Evolutionary conservation across 2,888 invertebrate genomes (phyloP).

Genomic region (Pheosia tremula): DNA sequence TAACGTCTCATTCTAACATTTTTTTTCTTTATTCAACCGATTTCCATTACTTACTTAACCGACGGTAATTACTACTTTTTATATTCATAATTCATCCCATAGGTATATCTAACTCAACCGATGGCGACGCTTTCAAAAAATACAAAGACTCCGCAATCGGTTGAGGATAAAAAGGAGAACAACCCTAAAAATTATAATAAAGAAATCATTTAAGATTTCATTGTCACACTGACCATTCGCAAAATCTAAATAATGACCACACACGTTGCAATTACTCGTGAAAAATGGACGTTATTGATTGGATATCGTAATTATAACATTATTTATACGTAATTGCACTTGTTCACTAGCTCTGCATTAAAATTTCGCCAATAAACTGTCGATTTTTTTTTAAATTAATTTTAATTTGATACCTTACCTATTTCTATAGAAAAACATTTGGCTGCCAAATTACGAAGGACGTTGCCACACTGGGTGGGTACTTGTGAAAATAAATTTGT

Average conservation of each 20-base stretch:
- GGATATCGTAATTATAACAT: conserved; percentile 59
- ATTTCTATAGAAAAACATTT: conserved; percentile 1
- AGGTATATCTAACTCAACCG: no score
- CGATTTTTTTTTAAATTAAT: conserved; percentile 29
- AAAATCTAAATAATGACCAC: conserved; percentile 35
- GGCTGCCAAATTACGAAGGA: conserved; percentile 18
- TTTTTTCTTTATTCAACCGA: no score
- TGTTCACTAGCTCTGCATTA: conserved; percentile 58
- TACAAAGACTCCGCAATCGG: no score
- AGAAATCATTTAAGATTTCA: no score
- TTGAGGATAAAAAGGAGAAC: no score
- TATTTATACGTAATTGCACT: conserved; percentile 77
- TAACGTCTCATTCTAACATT: no score
- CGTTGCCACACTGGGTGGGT: neutral
- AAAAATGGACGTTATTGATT: conserved; percentile 72
- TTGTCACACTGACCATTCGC: neutral
- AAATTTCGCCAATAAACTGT: conserved; percentile 52
- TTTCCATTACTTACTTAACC: no score
- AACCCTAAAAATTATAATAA: no score
- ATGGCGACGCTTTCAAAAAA: no score
- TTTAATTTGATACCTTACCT: conserved; percentile 9
- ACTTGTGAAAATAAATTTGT: conserved; percentile 22
- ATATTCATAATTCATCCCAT: no score
- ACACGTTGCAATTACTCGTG: conserved; percentile 60
- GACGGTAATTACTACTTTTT: no score